Conservation (phyloP, 2,113 vertebrate species). For the Eulemur rufifrons region DNA sequence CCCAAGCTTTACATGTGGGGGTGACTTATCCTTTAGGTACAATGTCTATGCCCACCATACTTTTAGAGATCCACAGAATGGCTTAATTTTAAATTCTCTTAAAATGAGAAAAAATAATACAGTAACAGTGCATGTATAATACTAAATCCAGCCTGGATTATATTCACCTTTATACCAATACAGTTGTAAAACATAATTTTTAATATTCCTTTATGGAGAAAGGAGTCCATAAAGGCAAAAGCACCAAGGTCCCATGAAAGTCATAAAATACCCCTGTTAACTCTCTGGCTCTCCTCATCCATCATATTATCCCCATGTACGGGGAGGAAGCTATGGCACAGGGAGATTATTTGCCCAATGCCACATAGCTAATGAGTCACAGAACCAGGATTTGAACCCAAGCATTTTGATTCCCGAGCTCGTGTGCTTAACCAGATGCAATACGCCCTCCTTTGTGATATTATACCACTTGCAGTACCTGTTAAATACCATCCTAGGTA, state of each 20-base stretch:
- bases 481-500: background rate
- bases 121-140: background rate
- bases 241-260: background rate
- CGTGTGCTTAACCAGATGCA: background rate
- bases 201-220: constrained; percentile 21
- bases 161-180: constrained; percentile 16
- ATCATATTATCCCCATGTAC: background rate
- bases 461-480: background rate
- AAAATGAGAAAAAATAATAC: constrained; percentile 31
- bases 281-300: background rate
- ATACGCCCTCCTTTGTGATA: background rate
- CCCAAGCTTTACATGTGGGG: background rate
- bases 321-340: background rate
- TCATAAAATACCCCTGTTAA: background rate
- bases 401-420: background rate
- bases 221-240: background rate
- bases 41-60: background rate
- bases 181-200: constrained; percentile 26
- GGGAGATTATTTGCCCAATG: background rate
- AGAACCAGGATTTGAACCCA: constrained; percentile 11
- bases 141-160: background rate
- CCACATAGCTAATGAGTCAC: background rate
- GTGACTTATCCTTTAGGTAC: background rate
- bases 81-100: constrained; percentile 31
- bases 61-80: background rate